These are phyloP conservation scores for Loxodonta africana DNA, from an alignment of 2,113 vertebrate genomes.

Conservation along the genomic window DNA sequence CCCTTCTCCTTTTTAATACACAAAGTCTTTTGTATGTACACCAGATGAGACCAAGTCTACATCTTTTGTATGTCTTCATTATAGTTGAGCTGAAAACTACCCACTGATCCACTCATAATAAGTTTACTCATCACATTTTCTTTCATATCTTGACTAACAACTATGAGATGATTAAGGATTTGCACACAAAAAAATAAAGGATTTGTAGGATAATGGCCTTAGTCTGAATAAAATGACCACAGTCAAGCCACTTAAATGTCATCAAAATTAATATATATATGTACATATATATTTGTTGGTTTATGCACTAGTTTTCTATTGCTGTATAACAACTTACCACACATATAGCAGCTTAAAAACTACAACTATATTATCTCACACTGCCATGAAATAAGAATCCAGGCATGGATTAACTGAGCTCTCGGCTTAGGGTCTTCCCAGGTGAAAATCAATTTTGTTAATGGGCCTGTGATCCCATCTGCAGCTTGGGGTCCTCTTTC, in stretches of 20 bases:
- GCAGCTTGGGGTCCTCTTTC: background rate
- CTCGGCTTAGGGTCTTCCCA: background rate
- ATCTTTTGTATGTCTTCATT: constrained; percentile 5
- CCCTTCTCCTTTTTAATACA: background rate
- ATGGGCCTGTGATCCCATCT: background rate
- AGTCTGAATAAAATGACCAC: background rate
- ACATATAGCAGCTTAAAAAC: background rate
- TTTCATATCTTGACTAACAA: constrained; percentile 46
- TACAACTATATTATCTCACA: background rate
- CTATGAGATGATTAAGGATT: background rate
- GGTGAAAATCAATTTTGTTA: background rate
- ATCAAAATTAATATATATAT: background rate
- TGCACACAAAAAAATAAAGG: background rate
- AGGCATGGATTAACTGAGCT: background rate
- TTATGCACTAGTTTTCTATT: background rate
- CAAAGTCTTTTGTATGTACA: background rate
- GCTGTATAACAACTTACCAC: background rate
- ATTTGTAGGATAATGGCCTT: background rate
- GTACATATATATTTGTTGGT: background rate
- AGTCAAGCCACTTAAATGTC: background rate
- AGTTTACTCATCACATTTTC: background rate
- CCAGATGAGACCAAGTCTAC: background rate
- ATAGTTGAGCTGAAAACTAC: background rate
- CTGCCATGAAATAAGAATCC: accelerated
- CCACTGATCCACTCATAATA: constrained; percentile 28